Evolutionary conservation across 2,888 invertebrate species (phyloP), one percentile per base, ranked within the genome.

Genomic region (Phortica magna): DNA sequence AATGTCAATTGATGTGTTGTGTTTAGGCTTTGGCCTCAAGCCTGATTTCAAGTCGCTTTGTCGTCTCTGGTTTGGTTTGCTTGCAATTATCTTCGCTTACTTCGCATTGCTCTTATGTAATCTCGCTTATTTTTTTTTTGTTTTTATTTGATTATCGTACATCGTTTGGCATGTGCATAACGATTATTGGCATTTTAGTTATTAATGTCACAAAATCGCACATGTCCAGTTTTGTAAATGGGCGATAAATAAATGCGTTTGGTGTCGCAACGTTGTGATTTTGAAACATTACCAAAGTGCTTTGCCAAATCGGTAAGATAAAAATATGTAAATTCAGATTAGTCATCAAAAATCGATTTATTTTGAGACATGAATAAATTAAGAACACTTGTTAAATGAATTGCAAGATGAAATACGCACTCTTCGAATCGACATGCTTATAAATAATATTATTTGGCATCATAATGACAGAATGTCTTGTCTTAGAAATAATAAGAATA

Each of bases 1-100:
- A 71, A 84, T 84, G 86, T 86, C 88, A 88, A 81, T 84, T 82
- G 80, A 79, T 48, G 48, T 48, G 48, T 14, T 48, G 10, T 12
- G 48, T 48, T 14, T 12, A 12, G 9, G 48, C 48, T 48, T 14
- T 14, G 48, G 14, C 9, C 0, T 48, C 48, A 48, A 14, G 14
- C 48, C 1, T 9, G 48, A 48, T 9, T 14, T 12, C 14, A 48
- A 48, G 10, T 3, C 10, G 2, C 10, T 48, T 48, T 48, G 14
- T 48, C 48, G 48, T 48, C 48, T 48, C 14, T 12, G 48, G 10
- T 48, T 48, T 48, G 48, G 48, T 14, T 48, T 48, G 9, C 14
- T 9, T 14, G 14, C 48, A 48, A 48, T 48, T 9, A n/a, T 42
- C 39, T 42, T 67, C 22, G 61, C 61, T 9, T 14, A 17, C 39